A percentile compares a stretch with the other conserved stretches of the same genome.
Conservation (phyloP, 2,797 vertebrate species). For the Sebastiscus tertius region DNA sequence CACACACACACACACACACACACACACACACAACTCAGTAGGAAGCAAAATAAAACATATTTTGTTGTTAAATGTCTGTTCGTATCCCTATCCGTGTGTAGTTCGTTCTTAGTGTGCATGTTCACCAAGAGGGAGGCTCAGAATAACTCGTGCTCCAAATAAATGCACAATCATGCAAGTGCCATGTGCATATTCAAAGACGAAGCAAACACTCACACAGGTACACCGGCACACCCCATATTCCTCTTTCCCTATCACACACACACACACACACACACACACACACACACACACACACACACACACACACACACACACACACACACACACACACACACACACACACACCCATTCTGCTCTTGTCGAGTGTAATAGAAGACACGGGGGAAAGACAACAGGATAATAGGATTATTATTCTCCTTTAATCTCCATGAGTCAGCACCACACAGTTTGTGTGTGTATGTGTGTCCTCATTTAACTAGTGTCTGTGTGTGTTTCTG, state of each 20-base stretch:
- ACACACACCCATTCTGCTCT: constrained; percentile 30
- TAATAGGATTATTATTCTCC: constrained; percentile 75
- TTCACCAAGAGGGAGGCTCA: neutral
- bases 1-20: constrained; percentile 7
- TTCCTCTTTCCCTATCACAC: neutral
- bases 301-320: constrained; percentile 8
- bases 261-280: constrained; percentile 1
- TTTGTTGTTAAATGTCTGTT: neutral
- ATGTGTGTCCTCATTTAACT: constrained; percentile 1
- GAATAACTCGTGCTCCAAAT: neutral
- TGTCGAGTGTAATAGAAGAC: constrained; percentile 65
- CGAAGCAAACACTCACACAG: neutral
- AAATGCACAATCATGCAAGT: neutral
- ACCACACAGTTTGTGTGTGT: constrained; percentile 26
- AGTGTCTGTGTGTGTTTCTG: constrained; percentile 1
- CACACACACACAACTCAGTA: neutral
- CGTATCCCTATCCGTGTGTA: neutral
- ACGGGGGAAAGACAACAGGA: constrained; percentile 63
- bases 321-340: constrained; percentile 8
- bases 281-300: constrained; percentile 8
- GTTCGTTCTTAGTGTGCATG: neutral
- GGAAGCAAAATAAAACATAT: neutral
- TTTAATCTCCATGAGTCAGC: constrained; percentile 75
- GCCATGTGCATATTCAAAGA: neutral
- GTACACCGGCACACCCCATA: neutral